Evolutionary conservation across 2,113 vertebrate genomes (phyloP), one percentile per base, ranked within the genome.

Genomic region (Corvus cornix): DNA sequence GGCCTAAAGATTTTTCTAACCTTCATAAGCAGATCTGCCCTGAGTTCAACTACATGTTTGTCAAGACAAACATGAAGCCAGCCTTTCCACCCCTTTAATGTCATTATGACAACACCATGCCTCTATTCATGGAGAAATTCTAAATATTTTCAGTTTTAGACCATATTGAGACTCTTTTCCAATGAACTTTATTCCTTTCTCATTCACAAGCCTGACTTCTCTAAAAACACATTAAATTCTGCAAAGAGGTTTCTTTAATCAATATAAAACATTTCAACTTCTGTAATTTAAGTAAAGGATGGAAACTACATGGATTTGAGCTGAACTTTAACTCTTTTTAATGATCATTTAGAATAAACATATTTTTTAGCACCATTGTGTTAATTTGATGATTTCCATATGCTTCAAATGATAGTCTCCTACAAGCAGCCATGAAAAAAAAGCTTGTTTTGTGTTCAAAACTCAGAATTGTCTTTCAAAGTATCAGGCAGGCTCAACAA

Each of bases 371-470:
- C 10, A 58, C 18, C 37, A 24, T 55, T 37, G 26, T 39, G 20
- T 33, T 88, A 74, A 78, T 87, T 78, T 26, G 6, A 12, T 72
- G 52, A 10, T 63, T 60, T 91, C 59, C 43, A 14, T 26, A 41
- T 74, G 24, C 21, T 85, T 19, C 44, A 88, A 78, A 74, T 51
- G n/a, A 58, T 13, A 53, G 31, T 44, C 4, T 88, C 12, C 21
- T 7, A 16, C 15, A 53, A 73, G 26, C 20, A 84, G 24, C 22
- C 33, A 35, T 24, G 78, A 64, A 41, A 19, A 79, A 7, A 83
- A 76, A 86, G 2, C 17, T 85, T 82, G 30, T 69, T 88, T 53
- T 51, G 39, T 78, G 94, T 95, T 93, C 76, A 84, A 91, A 97
- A 75, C 7, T 79, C n/a, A 39, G 2, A 14, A 37, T 79, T 93